phyloP scores from a whole-genome alignment of 1,140 invertebrate genomes.

The Drosophila sechellia region DNA sequence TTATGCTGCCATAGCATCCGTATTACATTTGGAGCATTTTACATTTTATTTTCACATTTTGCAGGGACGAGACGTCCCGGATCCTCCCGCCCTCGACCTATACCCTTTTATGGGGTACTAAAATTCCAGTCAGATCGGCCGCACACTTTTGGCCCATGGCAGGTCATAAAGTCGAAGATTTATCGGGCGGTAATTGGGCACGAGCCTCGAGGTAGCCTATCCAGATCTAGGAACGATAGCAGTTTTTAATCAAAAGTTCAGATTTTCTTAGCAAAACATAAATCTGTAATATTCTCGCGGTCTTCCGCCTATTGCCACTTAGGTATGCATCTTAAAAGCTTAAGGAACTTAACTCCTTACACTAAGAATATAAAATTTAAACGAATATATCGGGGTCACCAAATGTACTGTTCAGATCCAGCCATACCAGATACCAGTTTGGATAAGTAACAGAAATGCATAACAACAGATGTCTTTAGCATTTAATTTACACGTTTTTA shows the following conservation, averaged over 20 bases:
- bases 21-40: slow-evolving; percentile 63
- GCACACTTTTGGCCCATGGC: slow-evolving; percentile 8
- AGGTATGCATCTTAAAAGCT: too few species aligned
- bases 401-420: too few species aligned
- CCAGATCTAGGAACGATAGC: neutral
- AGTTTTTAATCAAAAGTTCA: neutral
- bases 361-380: too few species aligned
- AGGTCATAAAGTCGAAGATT: slow-evolving; percentile 5
- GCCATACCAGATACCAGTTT: too few species aligned
- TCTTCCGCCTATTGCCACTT: too few species aligned
- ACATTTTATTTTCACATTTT: slow-evolving; percentile 51
- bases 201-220: neutral
- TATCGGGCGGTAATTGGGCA: slow-evolving; percentile 1
- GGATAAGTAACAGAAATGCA: too few species aligned
- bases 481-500: too few species aligned
- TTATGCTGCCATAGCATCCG: slow-evolving; percentile 64
- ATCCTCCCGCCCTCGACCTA: neutral
- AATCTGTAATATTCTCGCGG: too few species aligned
- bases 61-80: neutral
- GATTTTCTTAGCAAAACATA: too few species aligned
- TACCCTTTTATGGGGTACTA: slow-evolving; percentile 21
- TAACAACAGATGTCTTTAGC: too few species aligned
- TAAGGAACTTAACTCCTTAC: too few species aligned
- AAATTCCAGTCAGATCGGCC: slow-evolving; percentile 24
- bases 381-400: too few species aligned